These are phyloP conservation scores for human DNA, from an alignment of 2,113 vertebrate species.

Conservation along the genomic window GRCh38 chr5:10903501-10904000, in stretches of 20 bases:
- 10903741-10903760: rapidly evolving
- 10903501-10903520: neutral
- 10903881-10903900: too few relatives aligned
- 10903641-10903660: rapidly evolving
- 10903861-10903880: neutral
- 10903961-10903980: neutral
- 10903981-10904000: rapidly evolving
- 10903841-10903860: neutral
- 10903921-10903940: neutral
- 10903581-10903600: neutral
- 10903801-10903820: neutral
- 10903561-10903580: neutral
- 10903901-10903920: neutral
- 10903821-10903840: neutral
- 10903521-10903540: neutral
- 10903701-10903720: neutral
- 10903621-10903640: neutral
- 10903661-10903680: rapidly evolving
- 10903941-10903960: neutral
- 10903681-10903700: rapidly evolving
- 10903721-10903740: too few relatives aligned
- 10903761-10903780: too few relatives aligned
- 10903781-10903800: neutral
- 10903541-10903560: neutral
- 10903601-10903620: too few relatives aligned